Evolutionary conservation across 2,888 invertebrate genomes (phyloP).

Genomic region (Allygus modestus): DNA sequence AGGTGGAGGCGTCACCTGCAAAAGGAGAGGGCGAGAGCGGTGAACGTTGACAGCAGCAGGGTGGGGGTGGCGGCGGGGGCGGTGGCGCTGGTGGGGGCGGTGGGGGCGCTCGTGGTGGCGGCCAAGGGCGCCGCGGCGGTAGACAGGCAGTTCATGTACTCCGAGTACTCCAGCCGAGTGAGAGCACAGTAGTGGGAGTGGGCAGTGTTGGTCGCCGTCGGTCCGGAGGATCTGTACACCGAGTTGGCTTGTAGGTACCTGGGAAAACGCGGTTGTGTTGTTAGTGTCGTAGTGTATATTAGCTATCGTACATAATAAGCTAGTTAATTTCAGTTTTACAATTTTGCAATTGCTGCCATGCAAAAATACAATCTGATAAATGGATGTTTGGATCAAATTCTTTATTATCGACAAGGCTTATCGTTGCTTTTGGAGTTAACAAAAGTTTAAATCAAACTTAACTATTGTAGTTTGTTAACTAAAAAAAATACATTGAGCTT

Average conservation of each 20-base stretch:
- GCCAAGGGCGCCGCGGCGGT: conserved; percentile 81
- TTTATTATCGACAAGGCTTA: too few relatives aligned
- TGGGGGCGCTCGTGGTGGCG: conserved; percentile 62
- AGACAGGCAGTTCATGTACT: conserved; percentile 88
- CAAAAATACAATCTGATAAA: too few relatives aligned
- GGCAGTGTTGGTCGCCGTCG: conserved; percentile 80
- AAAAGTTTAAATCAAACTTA: too few relatives aligned
- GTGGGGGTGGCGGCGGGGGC: conserved; percentile 63
- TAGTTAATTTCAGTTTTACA: too few relatives aligned
- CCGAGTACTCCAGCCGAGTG: conserved; percentile 87
- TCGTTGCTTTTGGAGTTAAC: too few relatives aligned
- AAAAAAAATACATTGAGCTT: too few relatives aligned
- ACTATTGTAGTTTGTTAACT: too few relatives aligned
- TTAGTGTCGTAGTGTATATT: too few relatives aligned
- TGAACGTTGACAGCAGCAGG: not conserved
- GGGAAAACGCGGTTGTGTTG: too few relatives aligned
- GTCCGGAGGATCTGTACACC: conserved; percentile 79
- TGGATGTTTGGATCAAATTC: too few relatives aligned
- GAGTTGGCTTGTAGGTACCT: conserved; percentile 89
- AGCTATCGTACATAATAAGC: too few relatives aligned
- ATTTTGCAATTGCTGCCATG: too few relatives aligned
- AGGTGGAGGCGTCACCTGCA: conserved; percentile 21
- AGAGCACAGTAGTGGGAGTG: conserved; percentile 93
- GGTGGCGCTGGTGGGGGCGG: conserved; percentile 51
- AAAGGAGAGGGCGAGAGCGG: not conserved